Evolutionary conservation across 1,140 invertebrate species (phyloP), one percentile per base, ranked within the genome.

Genomic region (Delia radicum): DNA sequence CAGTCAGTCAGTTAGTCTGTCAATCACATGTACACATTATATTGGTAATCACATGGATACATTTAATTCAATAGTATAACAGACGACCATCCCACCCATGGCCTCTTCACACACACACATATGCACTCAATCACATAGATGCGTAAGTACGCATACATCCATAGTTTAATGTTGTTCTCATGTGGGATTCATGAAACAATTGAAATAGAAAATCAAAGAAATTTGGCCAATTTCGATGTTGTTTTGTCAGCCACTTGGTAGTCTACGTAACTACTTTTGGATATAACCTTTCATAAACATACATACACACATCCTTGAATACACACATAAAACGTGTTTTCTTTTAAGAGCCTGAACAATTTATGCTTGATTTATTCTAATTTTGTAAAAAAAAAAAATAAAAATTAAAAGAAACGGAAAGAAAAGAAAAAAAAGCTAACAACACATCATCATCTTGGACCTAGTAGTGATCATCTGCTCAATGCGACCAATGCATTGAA

Each of bases 151-250:
- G 62, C 63, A 12, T 13, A 26, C 48, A 15, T 26, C 61, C 29
- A 13, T n/a, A 55, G 7, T 4, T 48, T 48, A 46, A 28, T 76
- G 18, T 61, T 75, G 65, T 79, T 77, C 82, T 84, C 80, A 80
- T 83, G 80, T 79, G 83, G 80, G 79, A 78, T 80, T 78, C 82
- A 83, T 84, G 83, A 83, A 85, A 85, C 83, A 85, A 85, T 85
- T 85, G 83, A 83, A 77, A 82, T 84, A 84, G 83, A 85, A 85
- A 85, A 85, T 85, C 83, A 85, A 85, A 85, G 82, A 81, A 79
- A 33, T 37, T 71, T 76, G 75, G 75, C 75, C 69, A 76, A 76
- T 76, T 76, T 76, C n/a, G 33, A 13, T 31, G 65, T 37, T 72
- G 42, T 46, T 75, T 75, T 69, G 42, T 21, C 13, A 37, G 67